A percentile compares a stretch with the other conserved stretches of the same genome.
These are phyloP conservation scores for Coptotermes formosanus DNA, from an alignment of 1,140 invertebrate genomes.

Conservation along the genomic window DNA sequence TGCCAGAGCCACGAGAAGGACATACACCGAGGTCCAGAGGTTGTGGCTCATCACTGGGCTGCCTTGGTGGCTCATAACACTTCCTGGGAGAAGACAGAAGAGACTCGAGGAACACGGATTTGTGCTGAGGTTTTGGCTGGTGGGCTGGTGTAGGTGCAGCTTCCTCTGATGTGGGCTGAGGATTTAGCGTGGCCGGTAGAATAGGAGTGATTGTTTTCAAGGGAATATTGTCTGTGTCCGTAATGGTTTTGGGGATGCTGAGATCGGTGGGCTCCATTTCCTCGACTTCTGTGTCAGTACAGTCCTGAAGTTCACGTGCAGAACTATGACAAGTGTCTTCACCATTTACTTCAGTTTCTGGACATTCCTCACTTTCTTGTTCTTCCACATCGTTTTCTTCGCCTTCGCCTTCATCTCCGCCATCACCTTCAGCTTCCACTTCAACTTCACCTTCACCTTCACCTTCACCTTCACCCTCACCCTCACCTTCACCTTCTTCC, in stretches of 20 bases:
- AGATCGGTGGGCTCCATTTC: slow-evolving; percentile 31
- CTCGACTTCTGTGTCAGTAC: slow-evolving; percentile 26
- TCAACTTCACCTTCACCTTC: slow-evolving; percentile 5
- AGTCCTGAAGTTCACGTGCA: too few species aligned
- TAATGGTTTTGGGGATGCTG: slow-evolving; percentile 28
- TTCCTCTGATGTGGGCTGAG: slow-evolving; percentile 31
- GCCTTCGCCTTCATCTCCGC: neutral
- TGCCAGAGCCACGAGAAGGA: slow-evolving; percentile 57
- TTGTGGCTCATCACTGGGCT: slow-evolving; percentile 36
- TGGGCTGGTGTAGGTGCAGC: slow-evolving; percentile 21
- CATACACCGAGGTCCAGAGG: slow-evolving; percentile 56
- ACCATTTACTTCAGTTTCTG: slow-evolving; percentile 22
- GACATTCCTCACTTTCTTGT: slow-evolving; percentile 2
- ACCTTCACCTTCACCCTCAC: slow-evolving; percentile 29
- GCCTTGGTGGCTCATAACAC: slow-evolving; percentile 27
- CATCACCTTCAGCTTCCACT: slow-evolving; percentile 28
- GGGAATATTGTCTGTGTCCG: slow-evolving; percentile 19
- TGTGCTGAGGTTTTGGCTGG: slow-evolving; percentile 33
- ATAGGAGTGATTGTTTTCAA: neutral
- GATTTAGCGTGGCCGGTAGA: too few species aligned
- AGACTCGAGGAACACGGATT: slow-evolving; percentile 37
- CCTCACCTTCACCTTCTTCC: neutral
- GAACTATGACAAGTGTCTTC: neutral
- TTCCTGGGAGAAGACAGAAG: slow-evolving; percentile 37
- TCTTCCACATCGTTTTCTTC: slow-evolving; percentile 11